Conservation (phyloP, 2,113 vertebrate genomes). For the Lophochroa leadbeateri region DNA sequence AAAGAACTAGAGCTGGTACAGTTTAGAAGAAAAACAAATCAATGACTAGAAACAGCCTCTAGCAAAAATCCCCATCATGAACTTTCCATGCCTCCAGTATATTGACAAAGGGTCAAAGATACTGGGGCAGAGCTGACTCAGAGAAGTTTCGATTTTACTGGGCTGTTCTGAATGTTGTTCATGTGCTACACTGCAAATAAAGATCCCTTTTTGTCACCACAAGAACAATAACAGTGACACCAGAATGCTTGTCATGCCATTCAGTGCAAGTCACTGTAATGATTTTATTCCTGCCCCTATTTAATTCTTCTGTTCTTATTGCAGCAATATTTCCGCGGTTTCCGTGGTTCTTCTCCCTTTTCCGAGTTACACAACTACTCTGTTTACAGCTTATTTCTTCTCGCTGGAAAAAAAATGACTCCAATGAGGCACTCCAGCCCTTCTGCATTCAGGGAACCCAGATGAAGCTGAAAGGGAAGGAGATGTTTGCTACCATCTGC, state of each 20-base stretch:
- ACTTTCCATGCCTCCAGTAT: background rate
- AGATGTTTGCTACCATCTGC: conserved; percentile 57
- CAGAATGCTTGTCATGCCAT: conserved; percentile 26
- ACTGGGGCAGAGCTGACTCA: background rate
- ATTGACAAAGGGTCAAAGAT: conserved; percentile 22
- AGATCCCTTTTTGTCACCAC: conserved; percentile 31
- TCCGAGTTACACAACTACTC: conserved; percentile 17
- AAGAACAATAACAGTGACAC: background rate
- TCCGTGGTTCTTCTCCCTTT: background rate
- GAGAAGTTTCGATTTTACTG: background rate
- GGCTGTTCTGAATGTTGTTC: background rate
- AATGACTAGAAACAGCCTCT: background rate
- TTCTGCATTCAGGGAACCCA: background rate
- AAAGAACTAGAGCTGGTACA: background rate
- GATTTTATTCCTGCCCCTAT: background rate
- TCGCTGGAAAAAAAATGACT: background rate
- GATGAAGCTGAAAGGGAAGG: background rate
- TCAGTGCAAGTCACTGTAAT: background rate
- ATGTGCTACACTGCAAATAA: conserved; percentile 32
- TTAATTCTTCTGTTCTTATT: background rate
- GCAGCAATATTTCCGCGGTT: conserved; percentile 33
- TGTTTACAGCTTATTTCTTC: conserved; percentile 44
- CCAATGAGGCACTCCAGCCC: background rate
- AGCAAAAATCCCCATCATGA: background rate
- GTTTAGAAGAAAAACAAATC: background rate